A percentile compares a stretch with the other conserved stretches of the same genome.
These are phyloP conservation scores for Scaptomyza reducta DNA, from an alignment of 2,888 invertebrate genomes.

Conservation along the genomic window DNA sequence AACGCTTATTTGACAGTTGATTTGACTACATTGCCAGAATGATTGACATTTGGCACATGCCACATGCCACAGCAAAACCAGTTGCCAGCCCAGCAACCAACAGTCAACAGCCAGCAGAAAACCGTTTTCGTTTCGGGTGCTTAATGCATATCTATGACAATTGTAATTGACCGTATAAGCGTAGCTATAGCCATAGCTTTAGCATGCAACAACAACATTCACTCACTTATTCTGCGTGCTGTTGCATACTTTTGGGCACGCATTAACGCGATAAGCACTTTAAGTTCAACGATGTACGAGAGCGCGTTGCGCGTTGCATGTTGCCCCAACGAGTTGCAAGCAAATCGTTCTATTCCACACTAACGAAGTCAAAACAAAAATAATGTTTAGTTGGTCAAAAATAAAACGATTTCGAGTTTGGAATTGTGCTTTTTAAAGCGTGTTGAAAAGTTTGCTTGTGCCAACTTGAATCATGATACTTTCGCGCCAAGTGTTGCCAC, in stretches of 20 bases:
- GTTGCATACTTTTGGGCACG: conserved; percentile 65
- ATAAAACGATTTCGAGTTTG: conserved; percentile 12
- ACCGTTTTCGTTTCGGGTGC: conserved; percentile 7
- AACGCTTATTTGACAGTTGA: conserved; percentile 80
- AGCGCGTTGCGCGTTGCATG: neutral
- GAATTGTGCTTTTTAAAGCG: too few relatives aligned
- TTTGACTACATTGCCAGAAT: conserved; percentile 79
- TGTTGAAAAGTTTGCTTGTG: too few relatives aligned
- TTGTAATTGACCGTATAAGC: conserved; percentile 37
- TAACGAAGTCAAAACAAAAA: neutral
- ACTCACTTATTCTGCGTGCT: conserved; percentile 63
- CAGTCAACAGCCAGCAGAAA: neutral
- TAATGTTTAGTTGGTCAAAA: conserved; percentile 1
- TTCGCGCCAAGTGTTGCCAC: neutral
- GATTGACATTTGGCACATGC: conserved; percentile 76
- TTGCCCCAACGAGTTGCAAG: neutral
- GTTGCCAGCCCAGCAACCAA: conserved; percentile 19
- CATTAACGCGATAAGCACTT: conserved; percentile 51
- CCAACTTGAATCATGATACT: neutral
- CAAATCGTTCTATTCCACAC: neutral
- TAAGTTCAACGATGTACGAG: conserved; percentile 4
- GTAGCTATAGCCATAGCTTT: neutral
- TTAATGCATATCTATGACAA: conserved; percentile 42
- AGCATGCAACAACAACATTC: conserved; percentile 21
- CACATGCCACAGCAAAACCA: conserved; percentile 22